Conservation (phyloP, 2,888 invertebrate genomes). For the Scaptomyza flava region DNA sequence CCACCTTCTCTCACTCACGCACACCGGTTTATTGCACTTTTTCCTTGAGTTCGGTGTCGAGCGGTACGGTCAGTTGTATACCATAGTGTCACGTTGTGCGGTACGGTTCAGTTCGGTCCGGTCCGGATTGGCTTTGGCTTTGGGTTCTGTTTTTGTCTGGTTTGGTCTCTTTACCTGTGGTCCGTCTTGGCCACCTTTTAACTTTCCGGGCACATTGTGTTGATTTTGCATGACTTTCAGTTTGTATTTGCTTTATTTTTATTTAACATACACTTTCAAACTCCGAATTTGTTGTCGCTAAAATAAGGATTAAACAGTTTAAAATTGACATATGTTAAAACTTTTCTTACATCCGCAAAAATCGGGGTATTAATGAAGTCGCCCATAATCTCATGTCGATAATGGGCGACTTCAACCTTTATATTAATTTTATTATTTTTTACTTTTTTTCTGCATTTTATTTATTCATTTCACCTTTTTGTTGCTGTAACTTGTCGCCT, state of each 20-base stretch:
- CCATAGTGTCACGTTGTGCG: constrained; percentile 6
- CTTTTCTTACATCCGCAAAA: neutral
- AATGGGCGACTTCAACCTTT: neutral
- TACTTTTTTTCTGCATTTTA: constrained; percentile 1
- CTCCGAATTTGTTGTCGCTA: neutral
- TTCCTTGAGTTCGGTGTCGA: constrained; percentile 47
- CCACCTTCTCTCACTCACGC: neutral
- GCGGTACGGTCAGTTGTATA: neutral
- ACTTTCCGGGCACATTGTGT: constrained; percentile 45
- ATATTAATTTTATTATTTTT: constrained; percentile 7
- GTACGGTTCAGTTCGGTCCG: constrained; percentile 2
- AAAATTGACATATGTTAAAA: neutral
- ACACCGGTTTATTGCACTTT: constrained; percentile 68
- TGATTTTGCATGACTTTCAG: constrained; percentile 42
- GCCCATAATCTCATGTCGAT: too few species aligned
- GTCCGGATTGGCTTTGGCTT: neutral
- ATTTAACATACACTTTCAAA: neutral
- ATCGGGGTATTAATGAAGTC: constrained; percentile 1
- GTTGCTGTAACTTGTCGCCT: constrained; percentile 26
- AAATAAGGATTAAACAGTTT: neutral
- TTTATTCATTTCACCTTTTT: constrained; percentile 13
- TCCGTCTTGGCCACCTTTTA: constrained; percentile 35
- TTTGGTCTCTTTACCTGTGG: neutral
- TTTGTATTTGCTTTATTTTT: constrained; percentile 17
- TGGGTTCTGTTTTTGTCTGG: too few species aligned